A percentile compares a stretch with the other conserved stretches of the same genome.
phyloP scores from a whole-genome alignment of 2,888 invertebrate species.

The Druceiella hillmani region DNA sequence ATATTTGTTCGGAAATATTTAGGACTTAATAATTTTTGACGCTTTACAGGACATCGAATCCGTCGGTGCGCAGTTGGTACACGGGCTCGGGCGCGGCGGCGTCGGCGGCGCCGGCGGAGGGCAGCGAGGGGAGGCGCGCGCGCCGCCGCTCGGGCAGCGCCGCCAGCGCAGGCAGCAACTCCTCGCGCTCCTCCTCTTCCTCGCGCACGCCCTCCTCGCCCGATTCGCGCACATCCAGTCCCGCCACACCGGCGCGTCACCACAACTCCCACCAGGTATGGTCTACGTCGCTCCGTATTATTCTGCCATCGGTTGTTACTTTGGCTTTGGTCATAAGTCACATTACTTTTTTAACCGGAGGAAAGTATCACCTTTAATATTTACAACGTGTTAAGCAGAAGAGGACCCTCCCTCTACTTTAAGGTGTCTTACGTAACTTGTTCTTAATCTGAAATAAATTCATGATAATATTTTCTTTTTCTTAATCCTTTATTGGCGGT shows the following conservation, averaged over 20 bases:
- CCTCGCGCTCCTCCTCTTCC: slow-evolving; percentile 49
- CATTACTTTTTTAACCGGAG: not conserved
- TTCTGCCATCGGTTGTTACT: slow-evolving; percentile 29
- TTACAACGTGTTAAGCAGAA: too few relatives aligned
- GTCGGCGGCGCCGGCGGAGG: slow-evolving; percentile 29
- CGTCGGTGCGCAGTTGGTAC: too few relatives aligned
- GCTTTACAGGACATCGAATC: too few relatives aligned
- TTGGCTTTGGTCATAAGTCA: slow-evolving; percentile 1
- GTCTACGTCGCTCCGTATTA: slow-evolving; percentile 30
- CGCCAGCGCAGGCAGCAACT: slow-evolving; percentile 47
- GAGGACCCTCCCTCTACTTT: too few relatives aligned
- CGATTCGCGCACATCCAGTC: slow-evolving; percentile 55
- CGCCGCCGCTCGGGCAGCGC: slow-evolving; percentile 45
- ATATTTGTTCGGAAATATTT: too few relatives aligned
- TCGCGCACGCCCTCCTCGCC: slow-evolving; percentile 53
- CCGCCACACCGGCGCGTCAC: slow-evolving; percentile 42
- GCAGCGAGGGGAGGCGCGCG: slow-evolving; percentile 36
- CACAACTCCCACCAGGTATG: slow-evolving; percentile 34
- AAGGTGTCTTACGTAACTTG: too few relatives aligned
- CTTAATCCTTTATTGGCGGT: too few relatives aligned
- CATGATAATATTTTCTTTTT: too few relatives aligned
- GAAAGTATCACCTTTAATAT: too few relatives aligned
- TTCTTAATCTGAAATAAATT: too few relatives aligned
- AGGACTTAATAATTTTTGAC: too few relatives aligned
- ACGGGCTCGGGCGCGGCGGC: not conserved